These are phyloP conservation scores for Xiphydria camelus DNA, from an alignment of 2,888 invertebrate species.

Conservation along the genomic window DNA sequence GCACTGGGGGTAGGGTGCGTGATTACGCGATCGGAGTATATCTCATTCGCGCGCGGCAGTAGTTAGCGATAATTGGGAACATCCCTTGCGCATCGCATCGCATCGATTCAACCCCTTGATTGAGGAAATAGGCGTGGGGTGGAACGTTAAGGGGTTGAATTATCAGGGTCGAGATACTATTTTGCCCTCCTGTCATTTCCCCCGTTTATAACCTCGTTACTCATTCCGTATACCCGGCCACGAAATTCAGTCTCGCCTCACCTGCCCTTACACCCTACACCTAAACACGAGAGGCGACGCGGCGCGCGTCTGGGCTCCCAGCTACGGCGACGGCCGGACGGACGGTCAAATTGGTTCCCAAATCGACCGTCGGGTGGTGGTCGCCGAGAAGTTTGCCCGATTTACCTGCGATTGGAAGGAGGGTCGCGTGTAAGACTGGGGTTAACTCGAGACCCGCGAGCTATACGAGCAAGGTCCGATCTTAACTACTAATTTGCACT, in stretches of 20 bases:
- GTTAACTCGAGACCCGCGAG: slow-evolving; percentile 7
- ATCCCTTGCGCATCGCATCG: slow-evolving; percentile 48
- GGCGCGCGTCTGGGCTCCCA: neutral
- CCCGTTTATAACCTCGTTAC: slow-evolving; percentile 25
- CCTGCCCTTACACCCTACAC: slow-evolving; percentile 2
- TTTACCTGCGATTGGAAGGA: slow-evolving; percentile 1
- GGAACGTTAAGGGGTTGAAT: slow-evolving; percentile 37
- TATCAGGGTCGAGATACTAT: slow-evolving; percentile 30
- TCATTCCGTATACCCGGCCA: slow-evolving; percentile 7
- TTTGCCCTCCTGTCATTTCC: slow-evolving; percentile 20
- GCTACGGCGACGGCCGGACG: neutral
- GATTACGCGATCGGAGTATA: slow-evolving; percentile 9
- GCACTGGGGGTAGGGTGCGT: slow-evolving; percentile 4
- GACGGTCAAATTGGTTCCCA: slow-evolving; percentile 7
- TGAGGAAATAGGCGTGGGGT: slow-evolving; percentile 48
- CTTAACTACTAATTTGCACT: slow-evolving; percentile 21
- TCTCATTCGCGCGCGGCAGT: slow-evolving; percentile 41
- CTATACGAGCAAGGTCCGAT: slow-evolving; percentile 4
- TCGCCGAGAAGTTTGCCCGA: slow-evolving; percentile 7
- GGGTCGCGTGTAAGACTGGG: slow-evolving; percentile 10
- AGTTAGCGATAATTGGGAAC: slow-evolving; percentile 54
- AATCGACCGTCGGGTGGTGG: slow-evolving; percentile 10
- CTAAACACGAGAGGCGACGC: neutral
- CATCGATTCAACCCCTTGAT: slow-evolving; percentile 48
- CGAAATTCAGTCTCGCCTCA: slow-evolving; percentile 7